A percentile compares a stretch with the other conserved stretches of the same genome.
Conservation (phyloP, 2,113 vertebrate species). For the Thunnus maccoyii region DNA sequence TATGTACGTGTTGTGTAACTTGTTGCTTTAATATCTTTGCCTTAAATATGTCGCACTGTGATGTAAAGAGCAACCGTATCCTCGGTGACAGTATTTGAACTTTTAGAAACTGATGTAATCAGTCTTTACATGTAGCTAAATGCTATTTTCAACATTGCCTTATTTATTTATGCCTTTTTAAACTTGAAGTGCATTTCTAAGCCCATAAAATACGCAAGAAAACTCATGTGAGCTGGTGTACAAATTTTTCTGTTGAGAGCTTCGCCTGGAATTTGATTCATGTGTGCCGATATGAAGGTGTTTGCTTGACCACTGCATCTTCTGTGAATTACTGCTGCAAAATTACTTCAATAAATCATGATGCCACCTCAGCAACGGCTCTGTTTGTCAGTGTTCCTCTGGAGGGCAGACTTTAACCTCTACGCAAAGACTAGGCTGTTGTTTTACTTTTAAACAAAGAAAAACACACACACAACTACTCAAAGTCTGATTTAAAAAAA, state of each 20-base stretch:
- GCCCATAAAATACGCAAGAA: constrained; percentile 8
- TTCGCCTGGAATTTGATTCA: constrained; percentile 26
- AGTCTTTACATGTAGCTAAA: constrained; percentile 11
- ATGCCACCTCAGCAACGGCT: constrained; percentile 12
- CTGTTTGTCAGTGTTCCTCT: constrained; percentile 12
- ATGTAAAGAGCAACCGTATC: constrained; percentile 38
- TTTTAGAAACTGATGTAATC: neutral
- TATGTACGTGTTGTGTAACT: constrained; percentile 25
- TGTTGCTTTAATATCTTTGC: constrained; percentile 49
- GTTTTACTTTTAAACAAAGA: neutral
- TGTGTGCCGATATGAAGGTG: constrained; percentile 34
- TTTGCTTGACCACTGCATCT: constrained; percentile 45
- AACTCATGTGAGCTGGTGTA: neutral
- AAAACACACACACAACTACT: too few species aligned
- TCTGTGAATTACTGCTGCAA: constrained; percentile 52
- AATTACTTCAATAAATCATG: constrained; percentile 62
- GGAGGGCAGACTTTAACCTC: neutral
- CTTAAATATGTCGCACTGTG: constrained; percentile 71
- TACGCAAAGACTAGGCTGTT: neutral
- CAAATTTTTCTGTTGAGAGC: neutral
- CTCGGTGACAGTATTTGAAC: constrained; percentile 36
- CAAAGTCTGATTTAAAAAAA: neutral
- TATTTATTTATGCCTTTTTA: constrained; percentile 53
- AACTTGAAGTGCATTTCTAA: constrained; percentile 37
- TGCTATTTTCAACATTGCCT: constrained; percentile 57